phyloP scores from a whole-genome alignment of 2,113 vertebrate genomes.

The Triplophysa siluroides region DNA sequence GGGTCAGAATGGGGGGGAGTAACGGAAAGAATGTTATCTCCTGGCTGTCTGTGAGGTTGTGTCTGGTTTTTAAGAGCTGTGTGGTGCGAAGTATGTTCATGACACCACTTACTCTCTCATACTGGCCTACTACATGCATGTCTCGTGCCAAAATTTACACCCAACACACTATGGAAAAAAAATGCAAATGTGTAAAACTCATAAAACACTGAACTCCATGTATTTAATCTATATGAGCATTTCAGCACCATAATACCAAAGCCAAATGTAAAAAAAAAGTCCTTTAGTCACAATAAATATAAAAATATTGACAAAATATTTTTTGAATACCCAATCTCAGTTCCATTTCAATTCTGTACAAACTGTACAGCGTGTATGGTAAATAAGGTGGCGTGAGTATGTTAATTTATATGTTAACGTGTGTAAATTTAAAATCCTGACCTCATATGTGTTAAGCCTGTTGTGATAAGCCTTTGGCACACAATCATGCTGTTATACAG shows the following conservation, averaged over 20 bases:
- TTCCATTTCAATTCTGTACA: neutral
- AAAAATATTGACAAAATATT: neutral
- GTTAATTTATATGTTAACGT: no score
- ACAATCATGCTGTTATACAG: slow-evolving; percentile 31
- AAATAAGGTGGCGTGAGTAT: no score
- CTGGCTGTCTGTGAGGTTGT: slow-evolving; percentile 17
- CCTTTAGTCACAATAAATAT: neutral
- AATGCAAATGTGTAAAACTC: no score
- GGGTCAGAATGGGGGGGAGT: slow-evolving; percentile 17
- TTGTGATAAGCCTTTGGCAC: slow-evolving; percentile 20
- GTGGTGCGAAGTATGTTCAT: slow-evolving; percentile 12
- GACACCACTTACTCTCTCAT: neutral
- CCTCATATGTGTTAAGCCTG: slow-evolving; percentile 27
- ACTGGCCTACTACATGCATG: no score
- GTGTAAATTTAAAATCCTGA: neutral
- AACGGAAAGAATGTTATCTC: slow-evolving; percentile 59
- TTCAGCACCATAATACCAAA: no score
- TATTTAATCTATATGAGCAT: no score
- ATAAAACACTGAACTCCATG: no score
- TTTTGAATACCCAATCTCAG: neutral
- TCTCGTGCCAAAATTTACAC: no score
- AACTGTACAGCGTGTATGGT: neutral
- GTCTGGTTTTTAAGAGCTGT: slow-evolving; percentile 38
- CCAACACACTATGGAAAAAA: no score
- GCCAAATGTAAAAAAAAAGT: no score